Conservation (phyloP, 2,113 vertebrate species). For the Enhydra lutris region DNA sequence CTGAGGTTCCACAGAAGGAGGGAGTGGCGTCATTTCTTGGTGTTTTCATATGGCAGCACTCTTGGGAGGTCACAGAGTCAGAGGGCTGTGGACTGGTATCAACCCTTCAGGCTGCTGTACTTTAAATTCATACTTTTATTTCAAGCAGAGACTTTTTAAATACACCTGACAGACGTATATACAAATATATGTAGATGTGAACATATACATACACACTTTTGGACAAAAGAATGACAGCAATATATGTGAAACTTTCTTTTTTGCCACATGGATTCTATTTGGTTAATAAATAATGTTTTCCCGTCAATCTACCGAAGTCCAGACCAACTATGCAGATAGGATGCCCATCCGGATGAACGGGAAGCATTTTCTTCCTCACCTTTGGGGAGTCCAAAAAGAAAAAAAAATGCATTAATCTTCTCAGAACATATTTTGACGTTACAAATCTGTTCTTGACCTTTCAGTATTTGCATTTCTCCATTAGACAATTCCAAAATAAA, state of each 20-base stretch:
- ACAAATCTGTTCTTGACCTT: background rate
- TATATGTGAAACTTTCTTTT: background rate
- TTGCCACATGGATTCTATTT: conserved; percentile 22
- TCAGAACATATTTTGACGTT: background rate
- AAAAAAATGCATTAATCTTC: background rate
- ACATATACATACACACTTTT: background rate
- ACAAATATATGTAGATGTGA: background rate
- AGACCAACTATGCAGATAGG: conserved; percentile 99
- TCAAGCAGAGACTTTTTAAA: background rate
- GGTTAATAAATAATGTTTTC: background rate
- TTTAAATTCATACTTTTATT: background rate
- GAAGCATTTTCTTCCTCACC: conserved; percentile 90
- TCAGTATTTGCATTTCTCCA: background rate
- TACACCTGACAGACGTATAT: background rate
- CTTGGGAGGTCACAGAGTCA: background rate
- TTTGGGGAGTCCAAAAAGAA: conserved; percentile 65
- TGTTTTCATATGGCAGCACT: background rate
- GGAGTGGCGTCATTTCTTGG: background rate
- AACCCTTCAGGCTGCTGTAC: background rate
- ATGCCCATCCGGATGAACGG: conserved; percentile 92
- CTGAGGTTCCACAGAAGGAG: background rate
- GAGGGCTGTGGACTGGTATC: background rate
- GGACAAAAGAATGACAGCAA: background rate
- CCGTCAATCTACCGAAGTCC: conserved; percentile 89
- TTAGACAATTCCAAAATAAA: background rate